A percentile compares a stretch with the other conserved stretches of the same genome.
These are phyloP conservation scores for Drosophila pachea DNA, from an alignment of 1,140 invertebrate genomes.

Conservation along the genomic window DNA sequence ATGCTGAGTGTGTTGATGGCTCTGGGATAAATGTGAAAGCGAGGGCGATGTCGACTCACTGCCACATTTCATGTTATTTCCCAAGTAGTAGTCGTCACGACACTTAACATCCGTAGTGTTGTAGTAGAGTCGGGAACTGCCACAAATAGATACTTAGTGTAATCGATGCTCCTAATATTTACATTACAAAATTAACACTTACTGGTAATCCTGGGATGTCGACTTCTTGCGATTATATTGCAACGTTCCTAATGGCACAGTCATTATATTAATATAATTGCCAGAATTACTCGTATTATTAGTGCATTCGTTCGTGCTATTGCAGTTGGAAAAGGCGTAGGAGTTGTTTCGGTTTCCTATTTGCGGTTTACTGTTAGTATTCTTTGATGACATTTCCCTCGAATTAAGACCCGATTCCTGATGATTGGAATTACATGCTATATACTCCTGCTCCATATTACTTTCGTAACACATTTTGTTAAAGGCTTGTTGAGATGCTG, in stretches of 20 bases:
- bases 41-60: slow-evolving; percentile 27
- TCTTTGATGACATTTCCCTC: slow-evolving; percentile 46
- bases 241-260: slow-evolving; percentile 69
- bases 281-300: slow-evolving; percentile 57
- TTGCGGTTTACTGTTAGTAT: slow-evolving; percentile 43
- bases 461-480: slow-evolving; percentile 55
- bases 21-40: slow-evolving; percentile 10
- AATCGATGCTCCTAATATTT: too few species aligned
- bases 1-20: slow-evolving; percentile 26
- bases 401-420: slow-evolving; percentile 46
- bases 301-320: slow-evolving; percentile 51
- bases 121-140: slow-evolving; percentile 71
- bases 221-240: slow-evolving; percentile 77
- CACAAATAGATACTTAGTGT: neutral
- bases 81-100: slow-evolving; percentile 71
- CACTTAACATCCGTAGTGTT: slow-evolving; percentile 70
- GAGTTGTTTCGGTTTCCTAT: slow-evolving; percentile 45
- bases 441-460: slow-evolving; percentile 55
- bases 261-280: slow-evolving; percentile 77
- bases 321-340: slow-evolving; percentile 44
- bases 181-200: slow-evolving; percentile 31
- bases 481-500: slow-evolving; percentile 49
- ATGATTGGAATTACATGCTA: slow-evolving; percentile 47
- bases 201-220: slow-evolving; percentile 75
- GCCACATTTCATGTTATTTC: slow-evolving; percentile 38